These are phyloP conservation scores for Scortum barcoo DNA, from an alignment of 2,113 vertebrate genomes.

Conservation along the genomic window DNA sequence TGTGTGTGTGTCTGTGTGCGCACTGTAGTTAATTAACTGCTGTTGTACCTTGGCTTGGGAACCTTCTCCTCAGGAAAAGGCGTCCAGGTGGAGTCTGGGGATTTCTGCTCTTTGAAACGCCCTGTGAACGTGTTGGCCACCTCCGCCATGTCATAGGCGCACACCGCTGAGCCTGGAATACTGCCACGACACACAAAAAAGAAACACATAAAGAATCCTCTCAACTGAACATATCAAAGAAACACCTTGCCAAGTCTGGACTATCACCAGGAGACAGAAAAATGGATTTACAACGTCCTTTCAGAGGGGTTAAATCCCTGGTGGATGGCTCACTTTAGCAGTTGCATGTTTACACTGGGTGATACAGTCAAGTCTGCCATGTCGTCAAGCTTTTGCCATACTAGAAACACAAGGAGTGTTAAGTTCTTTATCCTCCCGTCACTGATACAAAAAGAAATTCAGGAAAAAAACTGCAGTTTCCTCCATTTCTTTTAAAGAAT, in stretches of 20 bases:
- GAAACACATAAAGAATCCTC: constrained; percentile 44
- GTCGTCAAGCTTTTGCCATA: constrained; percentile 2
- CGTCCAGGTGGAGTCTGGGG: constrained; percentile 97
- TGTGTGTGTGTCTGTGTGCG: constrained; percentile 14
- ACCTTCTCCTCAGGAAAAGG: constrained; percentile 96
- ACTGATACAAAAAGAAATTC: neutral
- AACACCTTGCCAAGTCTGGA: constrained; percentile 62
- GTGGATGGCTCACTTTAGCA: constrained; percentile 34
- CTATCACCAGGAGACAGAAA: constrained; percentile 50
- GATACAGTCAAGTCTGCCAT: constrained; percentile 14
- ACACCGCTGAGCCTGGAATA: constrained; percentile 98
- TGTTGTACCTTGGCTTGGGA: constrained; percentile 93
- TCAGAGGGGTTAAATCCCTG: constrained; percentile 42
- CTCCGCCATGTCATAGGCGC: constrained; percentile 97
- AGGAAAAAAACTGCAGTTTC: neutral
- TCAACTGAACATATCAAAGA: constrained; percentile 60
- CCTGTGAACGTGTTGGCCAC: constrained; percentile 95
- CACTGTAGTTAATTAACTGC: constrained; percentile 44
- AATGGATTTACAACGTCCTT: constrained; percentile 39
- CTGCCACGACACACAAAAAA: constrained; percentile 80
- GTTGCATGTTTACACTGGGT: constrained; percentile 20
- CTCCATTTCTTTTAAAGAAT: neutral
- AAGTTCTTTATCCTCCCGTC: constrained; percentile 3
- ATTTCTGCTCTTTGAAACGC: constrained; percentile 99
- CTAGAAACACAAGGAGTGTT: neutral